These are phyloP conservation scores for Cephus rjabovi DNA, from an alignment of 2,888 invertebrate species.

Conservation along the genomic window DNA sequence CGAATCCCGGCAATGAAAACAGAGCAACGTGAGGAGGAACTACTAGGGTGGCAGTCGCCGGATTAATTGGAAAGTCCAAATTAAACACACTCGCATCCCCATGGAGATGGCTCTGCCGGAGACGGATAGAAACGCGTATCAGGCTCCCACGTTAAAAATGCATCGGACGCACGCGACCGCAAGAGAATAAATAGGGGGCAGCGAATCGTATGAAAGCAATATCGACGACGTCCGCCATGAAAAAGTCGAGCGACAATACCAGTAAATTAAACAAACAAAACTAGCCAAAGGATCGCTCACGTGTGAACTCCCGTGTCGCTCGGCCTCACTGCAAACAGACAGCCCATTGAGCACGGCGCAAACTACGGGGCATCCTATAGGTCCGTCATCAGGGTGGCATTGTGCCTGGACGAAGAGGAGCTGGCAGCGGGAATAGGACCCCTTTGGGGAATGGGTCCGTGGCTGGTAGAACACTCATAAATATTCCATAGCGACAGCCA, in stretches of 20 bases:
- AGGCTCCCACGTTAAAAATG: conserved; percentile 38
- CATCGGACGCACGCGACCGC: conserved; percentile 17
- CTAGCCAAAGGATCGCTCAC: conserved; percentile 23
- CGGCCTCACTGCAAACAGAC: conserved; percentile 49
- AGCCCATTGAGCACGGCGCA: conserved; percentile 47
- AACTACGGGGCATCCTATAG: conserved; percentile 41
- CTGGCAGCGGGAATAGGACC: background rate
- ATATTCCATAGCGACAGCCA: conserved; percentile 9
- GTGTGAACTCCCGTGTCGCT: conserved; percentile 35
- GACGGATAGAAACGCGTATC: background rate
- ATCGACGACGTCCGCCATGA: background rate
- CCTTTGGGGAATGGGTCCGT: background rate
- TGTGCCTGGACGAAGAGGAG: conserved; percentile 41
- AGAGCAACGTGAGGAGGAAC: background rate
- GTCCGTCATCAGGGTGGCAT: conserved; percentile 51
- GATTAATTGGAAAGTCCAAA: conserved; percentile 34
- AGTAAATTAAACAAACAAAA: conserved; percentile 58
- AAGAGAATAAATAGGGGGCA: conserved; percentile 13
- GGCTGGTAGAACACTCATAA: conserved; percentile 15
- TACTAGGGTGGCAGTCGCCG: conserved; percentile 10
- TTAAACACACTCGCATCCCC: conserved; percentile 17
- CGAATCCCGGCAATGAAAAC: background rate
- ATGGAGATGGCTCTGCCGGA: background rate
- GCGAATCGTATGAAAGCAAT: background rate
- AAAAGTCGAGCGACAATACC: conserved; percentile 43